Base-by-base conservation (phyloP, 2,888 invertebrate species). In the Cheilosia pagana region DNA sequence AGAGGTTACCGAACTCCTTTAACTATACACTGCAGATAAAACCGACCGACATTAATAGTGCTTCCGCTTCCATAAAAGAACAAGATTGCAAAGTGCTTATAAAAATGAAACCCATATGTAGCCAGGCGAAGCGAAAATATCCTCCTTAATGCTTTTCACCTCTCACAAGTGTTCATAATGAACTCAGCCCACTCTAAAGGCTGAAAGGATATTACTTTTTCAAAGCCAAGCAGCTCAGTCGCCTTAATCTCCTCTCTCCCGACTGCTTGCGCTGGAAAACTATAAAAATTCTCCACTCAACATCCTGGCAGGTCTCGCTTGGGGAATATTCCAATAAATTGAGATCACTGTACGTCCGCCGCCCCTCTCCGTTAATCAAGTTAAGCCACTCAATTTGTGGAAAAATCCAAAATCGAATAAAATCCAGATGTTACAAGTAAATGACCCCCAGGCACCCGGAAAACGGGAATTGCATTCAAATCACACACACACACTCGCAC, bases 361-460 rank as follows among this genome's bases (percentile, higher is more conserved):
- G n/a, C 7, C 43, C 16, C 43, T 16, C 2, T n/a, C 16, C 43
- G 16, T n/a, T 4, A 45, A n/a, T n/a, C 16, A 45, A 45, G 43
- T 16, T 45, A 45, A 7, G 28, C 2, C 43, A 7, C 7, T 3
- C 43, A n/a, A 16, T 19, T 19, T 45, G n/a, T 45, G 25, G 25
- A 23, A 28, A 53, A n/a, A 28, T 8, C 8, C 31, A 43, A 43
- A 60, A 71, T 19, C 19, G 35, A 81, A 76, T 76, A 76, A 85
- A 81, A 71, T 41, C 75, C 85, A 85, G 85, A 85, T 85, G 85
- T 81, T 85, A 81, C 81, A 55, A 60, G 53, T 70, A 81, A 65
- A 35, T 45, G 16, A 35, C 70, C 57, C 57, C 57, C 48, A 63
- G n/a, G 10, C 52, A 53, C 45, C 50, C 39, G 59, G 59, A 41